A percentile compares a stretch with the other conserved stretches of the same genome.
Evolutionary conservation across 2,888 invertebrate genomes (phyloP).

Genomic region (Coremacera marginata): DNA sequence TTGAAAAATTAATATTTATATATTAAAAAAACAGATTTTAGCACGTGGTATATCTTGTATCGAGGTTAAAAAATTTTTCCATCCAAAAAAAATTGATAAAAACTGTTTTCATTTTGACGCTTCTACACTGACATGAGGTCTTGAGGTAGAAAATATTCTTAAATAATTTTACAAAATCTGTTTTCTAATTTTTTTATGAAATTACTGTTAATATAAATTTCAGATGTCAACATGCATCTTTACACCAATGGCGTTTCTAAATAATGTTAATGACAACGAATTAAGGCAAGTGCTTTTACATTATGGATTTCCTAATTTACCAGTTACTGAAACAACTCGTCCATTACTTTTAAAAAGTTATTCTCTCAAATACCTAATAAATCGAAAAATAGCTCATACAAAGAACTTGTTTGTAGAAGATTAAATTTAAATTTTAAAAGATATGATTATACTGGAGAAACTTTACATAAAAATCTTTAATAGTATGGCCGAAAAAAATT

Average conservation of each 20-base stretch:
- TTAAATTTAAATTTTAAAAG: background rate
- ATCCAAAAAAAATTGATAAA: too few relatives aligned
- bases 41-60: too few relatives aligned
- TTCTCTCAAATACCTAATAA: conserved; percentile 78
- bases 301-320: conserved; percentile 82
- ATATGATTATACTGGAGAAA: background rate
- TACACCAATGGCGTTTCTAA: conserved; percentile 56
- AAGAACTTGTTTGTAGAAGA: conserved; percentile 57
- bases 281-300: conserved; percentile 66
- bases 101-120: too few relatives aligned
- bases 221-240: background rate
- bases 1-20: too few relatives aligned
- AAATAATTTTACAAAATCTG: too few relatives aligned
- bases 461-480: background rate
- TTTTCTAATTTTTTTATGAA: too few relatives aligned
- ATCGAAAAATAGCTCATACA: conserved; percentile 57
- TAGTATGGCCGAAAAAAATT: background rate
- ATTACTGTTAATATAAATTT: too few relatives aligned
- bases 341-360: conserved; percentile 80
- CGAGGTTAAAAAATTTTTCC: too few relatives aligned
- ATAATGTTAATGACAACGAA: conserved; percentile 62
- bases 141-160: too few relatives aligned
- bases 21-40: too few relatives aligned
- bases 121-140: too few relatives aligned
- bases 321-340: conserved; percentile 83